Evolutionary conservation across 2,797 vertebrate species (phyloP), one percentile per base, ranked within the genome.

Genomic region (Toxotes lorentzi): DNA sequence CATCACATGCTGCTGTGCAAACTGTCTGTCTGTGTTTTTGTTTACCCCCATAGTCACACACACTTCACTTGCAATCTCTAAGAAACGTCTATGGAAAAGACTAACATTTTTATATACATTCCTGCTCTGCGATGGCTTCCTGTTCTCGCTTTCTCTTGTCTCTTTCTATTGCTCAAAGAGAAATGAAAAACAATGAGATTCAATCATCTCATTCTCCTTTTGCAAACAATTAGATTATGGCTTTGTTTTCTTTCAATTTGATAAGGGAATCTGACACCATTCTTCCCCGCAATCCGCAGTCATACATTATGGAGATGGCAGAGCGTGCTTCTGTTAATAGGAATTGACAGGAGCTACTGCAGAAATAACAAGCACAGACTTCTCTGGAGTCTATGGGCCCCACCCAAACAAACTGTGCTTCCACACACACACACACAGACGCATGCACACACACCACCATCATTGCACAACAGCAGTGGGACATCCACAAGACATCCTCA

Each of bases 201-300:
- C 86, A 90, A 92, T 93, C 90, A 88, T 64, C 81, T 69, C 80
- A 68, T 86, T 85, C 78, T 90, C 76, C 81, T 71, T 88, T 89
- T 88, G 83, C 86, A 92, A 92, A 94, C 91, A 92, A 91, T 92
- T 91, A 92, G 83, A 91, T 89, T 73, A 83, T 40, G 69, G 68
- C 79, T 90, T 90, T 92, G 90, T 92, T 92, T 91, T 85, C 87
- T 81, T 87, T 91, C 88, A 84, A 86, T 91, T 86, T 82, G 81
- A 85, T 82, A 50, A 90, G 77, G 72, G 81, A 87, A 83, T 88
- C 71, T 60, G 83, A 91, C 91, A 84, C 87, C 73, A 27, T 82
- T 85, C 79, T 81, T 78, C 70, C 70, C 79, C 30, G 40, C 76
- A 64, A 83, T 82, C 76, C 62, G 41, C 83, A 63, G 68, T 91